Evolutionary conservation across 2,113 vertebrate species (phyloP), one percentile per base, ranked within the genome.

Genomic region (Ovibos moschatus): DNA sequence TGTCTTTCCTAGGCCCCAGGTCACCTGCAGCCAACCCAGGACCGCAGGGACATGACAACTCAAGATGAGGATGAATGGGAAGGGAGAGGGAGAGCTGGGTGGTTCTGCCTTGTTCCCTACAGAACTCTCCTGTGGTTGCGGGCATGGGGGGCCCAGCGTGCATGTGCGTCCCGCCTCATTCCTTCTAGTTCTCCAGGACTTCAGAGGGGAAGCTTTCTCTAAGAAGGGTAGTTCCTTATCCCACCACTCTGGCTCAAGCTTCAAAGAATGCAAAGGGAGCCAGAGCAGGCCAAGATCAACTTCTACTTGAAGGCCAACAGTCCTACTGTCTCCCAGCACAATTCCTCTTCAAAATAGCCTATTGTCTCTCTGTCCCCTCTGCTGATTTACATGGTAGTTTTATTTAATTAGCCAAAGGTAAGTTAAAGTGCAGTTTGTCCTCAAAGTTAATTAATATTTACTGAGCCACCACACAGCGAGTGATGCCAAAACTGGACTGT

Each of bases 371-470:
- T 89, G 84, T 96, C 94, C 64, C 78, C 67, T 97, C 62, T 88
- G 79, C 74, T 88, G 92, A 95, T 97, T 95, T 94, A 96, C 87
- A 97, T 92, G 87, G 81, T 81, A 97, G 92, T 87, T 96, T 97
- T 97, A 97, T 97, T 97, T 96, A 92, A 97, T 97, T 92, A 97
- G 90, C 95, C 85, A 84, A 95, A 98, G 92, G 96, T 95, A 78
- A 97, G 95, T 98, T 97, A 98, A 98, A 97, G 92, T 97, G 92
- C 93, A 97, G 92, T 62, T 76, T 93, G 94, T 97, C 85, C 92
- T 97, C 91, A 94, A 43, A 94, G 87, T 91, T 98, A 95, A 97
- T 97, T 96, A 97, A 97, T 98, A 96, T 97, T 97, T 97, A 97
- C 96, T 96, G 96, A 98, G 88, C 85, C 60, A 97, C 90, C 62